A percentile compares a stretch with the other conserved stretches of the same genome.
These are phyloP conservation scores for Drosophila nigromelanica DNA, from an alignment of 1,140 invertebrate genomes.

Conservation along the genomic window DNA sequence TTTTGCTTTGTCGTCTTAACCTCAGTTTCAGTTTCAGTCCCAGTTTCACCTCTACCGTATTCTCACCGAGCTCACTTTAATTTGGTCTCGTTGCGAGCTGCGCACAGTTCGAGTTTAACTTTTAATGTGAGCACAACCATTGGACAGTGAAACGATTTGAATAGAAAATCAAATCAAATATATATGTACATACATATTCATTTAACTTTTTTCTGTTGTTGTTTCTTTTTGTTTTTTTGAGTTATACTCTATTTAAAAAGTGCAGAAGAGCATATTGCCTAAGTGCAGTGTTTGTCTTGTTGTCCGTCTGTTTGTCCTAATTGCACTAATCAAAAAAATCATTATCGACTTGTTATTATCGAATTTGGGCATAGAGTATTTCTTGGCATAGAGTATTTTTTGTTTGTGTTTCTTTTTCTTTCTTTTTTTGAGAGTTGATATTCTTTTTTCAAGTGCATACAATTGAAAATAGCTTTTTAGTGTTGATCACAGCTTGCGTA, in stretches of 20 bases:
- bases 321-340: too few species aligned
- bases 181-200: not conserved
- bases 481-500: not conserved
- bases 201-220: slow-evolving; percentile 18
- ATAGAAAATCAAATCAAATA: slow-evolving; percentile 16
- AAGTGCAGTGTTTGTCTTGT: too few species aligned
- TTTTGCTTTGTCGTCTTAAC: slow-evolving; percentile 23
- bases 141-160: slow-evolving; percentile 52
- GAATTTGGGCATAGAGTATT: too few species aligned
- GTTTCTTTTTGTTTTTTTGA: slow-evolving; percentile 6
- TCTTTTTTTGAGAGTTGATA: not conserved
- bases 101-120: slow-evolving; percentile 72
- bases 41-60: slow-evolving; percentile 37
- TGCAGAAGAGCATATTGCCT: too few species aligned
- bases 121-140: slow-evolving; percentile 73
- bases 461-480: not conserved
- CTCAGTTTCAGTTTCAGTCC: slow-evolving; percentile 22
- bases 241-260: not conserved
- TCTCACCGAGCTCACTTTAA: slow-evolving; percentile 75
- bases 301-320: too few species aligned
- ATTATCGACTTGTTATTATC: too few species aligned
- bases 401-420: slow-evolving; percentile 14
- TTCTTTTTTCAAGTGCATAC: too few species aligned
- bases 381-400: slow-evolving; percentile 18
- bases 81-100: slow-evolving; percentile 47